Evolutionary conservation across 2,797 vertebrate species (phyloP), one percentile per base, ranked within the genome.

Genomic region (Neosilurus mollespiculum): DNA sequence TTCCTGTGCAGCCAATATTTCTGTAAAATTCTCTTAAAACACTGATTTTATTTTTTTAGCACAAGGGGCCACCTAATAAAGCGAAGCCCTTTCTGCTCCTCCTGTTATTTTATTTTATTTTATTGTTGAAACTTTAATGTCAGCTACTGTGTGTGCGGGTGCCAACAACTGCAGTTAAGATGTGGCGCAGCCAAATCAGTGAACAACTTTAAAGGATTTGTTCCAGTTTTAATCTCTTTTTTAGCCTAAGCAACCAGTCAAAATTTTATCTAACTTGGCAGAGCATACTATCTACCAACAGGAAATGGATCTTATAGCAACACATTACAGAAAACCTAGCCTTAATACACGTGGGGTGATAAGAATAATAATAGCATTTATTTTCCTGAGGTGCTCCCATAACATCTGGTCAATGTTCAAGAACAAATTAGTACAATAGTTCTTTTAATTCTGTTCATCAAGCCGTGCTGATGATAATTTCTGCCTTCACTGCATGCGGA

Each of bases 191-290:
- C 72, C 62, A 82, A 81, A 69, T 69, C 56, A 65, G 73, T 62
- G 75, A 76, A 37, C 64, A 70, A 82, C 85, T 80, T 85, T 81
- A 81, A 88, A 65, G 72, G 72, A 71, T 83, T 83, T 86, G 86
- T 78, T 85, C 80, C 67, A 85, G 85, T 85, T 86, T 79, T 75
- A 83, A 83, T 85, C 75, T 58, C 59, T 80, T 64, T 64, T 85
- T 86, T 81, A 26, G 84, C 71, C 84, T 79, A 84, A 87, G 81
- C 88, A 86, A 85, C 83, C 87, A 85, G 87, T 83, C 83, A 88
- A 86, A 83, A 85, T 83, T 83, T 83, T 73, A 80, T 87, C 77
- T 85, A 64, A 85, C 87, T 85, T 78, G 22, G 24, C 80, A 24
- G 54, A 56, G 80, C 66, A 75, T 73, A 86, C 85, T 87, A 85